phyloP scores from a whole-genome alignment of 2,797 vertebrate genomes.

The Calcarius lapponicus region DNA sequence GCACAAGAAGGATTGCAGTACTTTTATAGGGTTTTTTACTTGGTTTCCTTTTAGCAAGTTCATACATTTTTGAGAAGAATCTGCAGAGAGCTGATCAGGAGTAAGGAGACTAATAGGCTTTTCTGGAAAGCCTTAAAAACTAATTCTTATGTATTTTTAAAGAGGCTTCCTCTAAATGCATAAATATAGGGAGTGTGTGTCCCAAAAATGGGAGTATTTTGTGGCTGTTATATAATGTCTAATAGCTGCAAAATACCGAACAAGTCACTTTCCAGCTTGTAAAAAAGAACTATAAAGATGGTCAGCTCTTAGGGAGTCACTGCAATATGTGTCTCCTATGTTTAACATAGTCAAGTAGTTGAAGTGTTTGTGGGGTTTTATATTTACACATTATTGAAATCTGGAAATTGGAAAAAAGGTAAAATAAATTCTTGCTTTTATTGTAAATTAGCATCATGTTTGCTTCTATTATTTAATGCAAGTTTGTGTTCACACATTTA shows the following conservation, averaged over 20 bases:
- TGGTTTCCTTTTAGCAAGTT: not conserved
- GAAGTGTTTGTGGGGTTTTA: not conserved
- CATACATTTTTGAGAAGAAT: not conserved
- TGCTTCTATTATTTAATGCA: not conserved
- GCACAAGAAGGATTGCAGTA: not conserved
- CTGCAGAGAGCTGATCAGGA: not conserved
- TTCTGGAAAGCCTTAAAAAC: not conserved
- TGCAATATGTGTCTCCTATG: not conserved
- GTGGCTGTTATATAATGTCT: not conserved
- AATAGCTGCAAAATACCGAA: not conserved
- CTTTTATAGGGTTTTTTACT: not conserved
- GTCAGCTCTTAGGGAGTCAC: not conserved
- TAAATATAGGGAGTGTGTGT: not conserved
- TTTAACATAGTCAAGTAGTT: not conserved
- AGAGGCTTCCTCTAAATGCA: not conserved
- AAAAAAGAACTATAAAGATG: not conserved
- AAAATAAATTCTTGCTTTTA: not conserved
- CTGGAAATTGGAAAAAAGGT: not conserved
- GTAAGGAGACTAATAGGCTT: not conserved
- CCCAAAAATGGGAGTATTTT: not conserved
- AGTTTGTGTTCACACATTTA: not conserved
- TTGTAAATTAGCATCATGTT: not conserved
- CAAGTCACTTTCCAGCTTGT: not conserved
- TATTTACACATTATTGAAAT: not conserved
- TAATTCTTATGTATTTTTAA: not conserved